Evolutionary conservation across 2,888 invertebrate genomes (phyloP).

Genomic region (Falcaria lacertinaria): DNA sequence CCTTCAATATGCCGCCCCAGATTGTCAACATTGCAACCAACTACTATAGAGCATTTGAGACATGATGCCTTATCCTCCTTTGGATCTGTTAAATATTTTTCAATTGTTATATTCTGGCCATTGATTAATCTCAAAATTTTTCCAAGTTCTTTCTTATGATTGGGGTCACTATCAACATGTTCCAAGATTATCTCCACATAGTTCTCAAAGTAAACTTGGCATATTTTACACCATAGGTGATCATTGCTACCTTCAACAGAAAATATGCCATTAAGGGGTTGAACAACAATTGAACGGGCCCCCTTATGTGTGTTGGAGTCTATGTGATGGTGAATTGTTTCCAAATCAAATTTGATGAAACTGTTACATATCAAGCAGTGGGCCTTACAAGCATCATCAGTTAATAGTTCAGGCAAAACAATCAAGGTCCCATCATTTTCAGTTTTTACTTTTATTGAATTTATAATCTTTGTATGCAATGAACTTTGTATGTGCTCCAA

Average conservation of each 20-base stretch:
- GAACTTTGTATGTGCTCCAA: constrained; percentile 25
- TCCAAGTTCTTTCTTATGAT: constrained; percentile 26
- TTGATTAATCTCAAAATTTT: constrained; percentile 37
- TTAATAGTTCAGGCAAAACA: constrained; percentile 25
- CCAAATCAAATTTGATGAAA: constrained; percentile 20
- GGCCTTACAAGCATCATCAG: constrained; percentile 8
- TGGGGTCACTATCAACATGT: constrained; percentile 37
- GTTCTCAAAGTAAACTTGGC: constrained; percentile 43
- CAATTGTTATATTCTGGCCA: constrained; percentile 39
- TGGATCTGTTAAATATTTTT: constrained; percentile 41
- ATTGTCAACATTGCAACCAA: constrained; percentile 44
- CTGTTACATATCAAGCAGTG: constrained; percentile 36
- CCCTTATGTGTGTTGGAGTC: constrained; percentile 26
- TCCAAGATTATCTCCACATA: constrained; percentile 40
- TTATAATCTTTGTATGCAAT: constrained; percentile 20
- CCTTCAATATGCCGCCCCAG: constrained; percentile 41
- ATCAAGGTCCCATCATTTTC: constrained; percentile 38
- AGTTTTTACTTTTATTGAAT: constrained; percentile 20
- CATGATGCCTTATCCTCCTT: constrained; percentile 41
- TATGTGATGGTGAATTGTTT: constrained; percentile 26
- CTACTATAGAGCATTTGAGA: constrained; percentile 33
- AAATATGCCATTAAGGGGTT: constrained; percentile 49
- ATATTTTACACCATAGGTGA: constrained; percentile 53
- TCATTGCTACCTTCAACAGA: constrained; percentile 36
- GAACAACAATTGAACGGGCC: constrained; percentile 39